Evolutionary conservation across 2,888 invertebrate species (phyloP).

Genomic region (Idaea dimidiata): DNA sequence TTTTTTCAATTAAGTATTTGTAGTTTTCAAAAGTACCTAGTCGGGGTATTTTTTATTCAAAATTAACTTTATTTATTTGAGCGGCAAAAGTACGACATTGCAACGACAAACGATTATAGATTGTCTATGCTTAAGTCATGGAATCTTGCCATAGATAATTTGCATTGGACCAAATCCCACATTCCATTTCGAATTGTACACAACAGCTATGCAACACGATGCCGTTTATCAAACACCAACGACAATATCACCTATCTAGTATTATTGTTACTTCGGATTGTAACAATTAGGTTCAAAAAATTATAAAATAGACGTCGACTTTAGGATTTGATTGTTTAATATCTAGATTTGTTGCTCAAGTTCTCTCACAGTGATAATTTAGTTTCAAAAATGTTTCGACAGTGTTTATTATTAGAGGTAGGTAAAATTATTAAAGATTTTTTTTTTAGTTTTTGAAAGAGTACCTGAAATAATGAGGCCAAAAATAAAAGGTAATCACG

Average conservation of each 20-base stretch:
- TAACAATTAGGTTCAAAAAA: neutral
- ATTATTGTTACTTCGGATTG: too few species aligned
- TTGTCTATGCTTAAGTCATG: too few species aligned
- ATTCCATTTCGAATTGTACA: constrained; percentile 17
- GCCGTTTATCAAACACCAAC: constrained; percentile 12
- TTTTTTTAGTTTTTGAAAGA: neutral
- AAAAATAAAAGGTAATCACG: neutral
- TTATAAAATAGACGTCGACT: neutral
- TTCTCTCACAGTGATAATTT: constrained; percentile 1
- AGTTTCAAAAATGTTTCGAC: neutral
- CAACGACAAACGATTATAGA: too few species aligned
- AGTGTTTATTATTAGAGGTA: neutral
- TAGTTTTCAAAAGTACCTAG: too few species aligned
- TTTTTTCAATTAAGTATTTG: too few species aligned
- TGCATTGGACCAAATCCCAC: constrained; percentile 21
- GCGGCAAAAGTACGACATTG: too few species aligned
- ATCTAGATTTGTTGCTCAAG: neutral
- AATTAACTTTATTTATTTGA: too few species aligned
- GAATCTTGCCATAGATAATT: constrained; percentile 8
- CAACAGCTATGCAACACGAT: constrained; percentile 18
- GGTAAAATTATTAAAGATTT: neutral
- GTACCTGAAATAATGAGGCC: too few species aligned
- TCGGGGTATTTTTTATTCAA: too few species aligned
- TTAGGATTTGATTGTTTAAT: neutral
- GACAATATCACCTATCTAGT: constrained; percentile 2